phyloP scores from a whole-genome alignment of 2,113 vertebrate genomes.

The Otolemur garnettii region DNA sequence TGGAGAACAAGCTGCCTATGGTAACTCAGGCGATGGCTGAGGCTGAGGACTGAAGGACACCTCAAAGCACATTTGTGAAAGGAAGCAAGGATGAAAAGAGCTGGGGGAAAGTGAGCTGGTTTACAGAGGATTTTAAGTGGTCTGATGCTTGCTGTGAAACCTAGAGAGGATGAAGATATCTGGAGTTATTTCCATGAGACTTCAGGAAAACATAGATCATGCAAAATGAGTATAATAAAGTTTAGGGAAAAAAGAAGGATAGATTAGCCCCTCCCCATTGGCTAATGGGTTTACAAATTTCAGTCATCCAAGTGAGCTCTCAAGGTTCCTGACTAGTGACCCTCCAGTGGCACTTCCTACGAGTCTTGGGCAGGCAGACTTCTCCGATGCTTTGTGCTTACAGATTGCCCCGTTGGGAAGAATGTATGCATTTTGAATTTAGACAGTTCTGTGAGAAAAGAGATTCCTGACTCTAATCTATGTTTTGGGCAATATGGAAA shows the following conservation, averaged over 20 bases:
- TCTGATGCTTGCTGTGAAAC: background rate
- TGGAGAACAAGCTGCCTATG: background rate
- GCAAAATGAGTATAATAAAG: background rate
- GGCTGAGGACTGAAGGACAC: background rate
- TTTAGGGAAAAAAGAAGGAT: background rate
- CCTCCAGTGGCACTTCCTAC: background rate
- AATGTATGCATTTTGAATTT: background rate
- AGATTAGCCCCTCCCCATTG: background rate
- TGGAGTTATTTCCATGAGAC: background rate
- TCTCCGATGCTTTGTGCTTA: background rate
- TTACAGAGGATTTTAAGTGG: background rate
- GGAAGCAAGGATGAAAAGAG: background rate
- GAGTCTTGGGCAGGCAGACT: background rate
- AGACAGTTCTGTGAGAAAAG: constrained; percentile 32
- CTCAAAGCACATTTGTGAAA: background rate
- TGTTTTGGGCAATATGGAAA: background rate
- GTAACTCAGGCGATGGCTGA: background rate
- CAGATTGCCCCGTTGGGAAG: background rate
- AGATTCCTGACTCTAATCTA: background rate
- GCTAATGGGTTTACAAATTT: background rate
- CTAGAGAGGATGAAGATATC: background rate
- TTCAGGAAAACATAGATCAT: background rate
- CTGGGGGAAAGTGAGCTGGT: background rate
- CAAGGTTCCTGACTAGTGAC: background rate
- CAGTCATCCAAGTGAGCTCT: background rate